Conservation (phyloP, 2,888 invertebrate species). For the Notocelia uddmanniana region DNA sequence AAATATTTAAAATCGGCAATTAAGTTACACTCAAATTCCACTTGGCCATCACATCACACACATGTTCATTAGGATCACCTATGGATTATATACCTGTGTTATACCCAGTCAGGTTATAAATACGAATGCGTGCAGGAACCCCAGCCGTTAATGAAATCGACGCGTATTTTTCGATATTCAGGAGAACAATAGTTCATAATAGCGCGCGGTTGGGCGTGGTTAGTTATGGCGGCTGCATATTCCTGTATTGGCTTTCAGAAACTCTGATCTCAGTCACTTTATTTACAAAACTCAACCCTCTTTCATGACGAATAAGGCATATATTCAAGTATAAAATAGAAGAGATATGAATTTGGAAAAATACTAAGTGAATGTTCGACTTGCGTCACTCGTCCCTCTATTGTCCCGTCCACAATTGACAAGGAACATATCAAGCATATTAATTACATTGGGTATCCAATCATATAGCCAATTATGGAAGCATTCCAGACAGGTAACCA, state of each 20-base stretch:
- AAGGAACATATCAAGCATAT: constrained; percentile 77
- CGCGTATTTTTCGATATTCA: constrained; percentile 61
- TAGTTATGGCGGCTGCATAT: constrained; percentile 32
- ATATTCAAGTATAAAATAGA: background rate
- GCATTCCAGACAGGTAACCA: constrained; percentile 59
- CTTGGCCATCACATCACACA: too few relatives aligned
- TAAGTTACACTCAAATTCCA: too few relatives aligned
- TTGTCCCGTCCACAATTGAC: constrained; percentile 80
- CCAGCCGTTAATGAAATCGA: constrained; percentile 61
- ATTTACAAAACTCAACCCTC: constrained; percentile 9
- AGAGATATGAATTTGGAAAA: constrained; percentile 52
- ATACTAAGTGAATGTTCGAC: constrained; percentile 54
- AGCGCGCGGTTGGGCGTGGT: constrained; percentile 52
- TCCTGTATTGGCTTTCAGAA: constrained; percentile 7
- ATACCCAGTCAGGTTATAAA: background rate
- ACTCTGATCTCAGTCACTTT: background rate
- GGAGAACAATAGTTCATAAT: constrained; percentile 78
- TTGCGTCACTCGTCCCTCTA: constrained; percentile 66
- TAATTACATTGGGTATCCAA: constrained; percentile 70
- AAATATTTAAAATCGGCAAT: too few relatives aligned
- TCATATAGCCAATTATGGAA: constrained; percentile 72
- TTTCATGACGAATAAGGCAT: background rate
- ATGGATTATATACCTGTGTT: background rate
- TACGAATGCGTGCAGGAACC: background rate
- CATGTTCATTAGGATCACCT: background rate